Evolutionary conservation across 2,797 vertebrate genomes (phyloP), one percentile per base, ranked within the genome.

Genomic region (Mus minutoides): DNA sequence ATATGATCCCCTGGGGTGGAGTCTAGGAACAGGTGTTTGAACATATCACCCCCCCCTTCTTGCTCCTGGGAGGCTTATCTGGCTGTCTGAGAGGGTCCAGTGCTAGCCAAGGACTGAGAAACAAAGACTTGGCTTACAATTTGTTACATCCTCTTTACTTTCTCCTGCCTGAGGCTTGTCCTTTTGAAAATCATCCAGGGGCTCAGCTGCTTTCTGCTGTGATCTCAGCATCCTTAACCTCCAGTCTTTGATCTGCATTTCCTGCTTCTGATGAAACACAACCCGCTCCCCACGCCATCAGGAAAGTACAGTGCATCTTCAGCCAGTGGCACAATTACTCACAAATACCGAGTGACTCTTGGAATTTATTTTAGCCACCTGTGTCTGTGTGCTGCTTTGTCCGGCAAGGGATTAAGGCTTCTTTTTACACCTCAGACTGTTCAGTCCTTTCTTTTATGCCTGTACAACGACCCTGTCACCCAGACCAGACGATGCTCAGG

Each of bases 181-280:
- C 75, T 80, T 56, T 58, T 56, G 31, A 89, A 67, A 77, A 67
- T 52, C 14, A 10, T 21, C 43, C 43, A 3, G 79, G 0, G 62
- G 12, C 19, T 73, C 76, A 40, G 56, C 46, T 37, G 78, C 64
- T 43, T 58, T 52, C 46, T 67, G 12, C 26, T 75, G 2, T n/a
- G 26, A 2, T 54, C n/a, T 0, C 12, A 8, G 16, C 56, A 24
- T 89, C 73, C 43, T 67, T 17, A 43, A 2, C n/a, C 43, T 62
- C 71, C 85, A 52, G 77, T 52, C 88, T 86, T 64, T 83, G 46
- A 86, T 79, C 77, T 62, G 1, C 54, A 79, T 92, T 75, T 73
- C 85, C 54, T 88, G 77, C 90, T 62, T 79, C 93, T 79, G 58
- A 73, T 73, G 83, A 89, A 90, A 75, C 40, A 34, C 58, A 77